phyloP scores from a whole-genome alignment of 2,888 invertebrate species.

The Drosophila anomalata region DNA sequence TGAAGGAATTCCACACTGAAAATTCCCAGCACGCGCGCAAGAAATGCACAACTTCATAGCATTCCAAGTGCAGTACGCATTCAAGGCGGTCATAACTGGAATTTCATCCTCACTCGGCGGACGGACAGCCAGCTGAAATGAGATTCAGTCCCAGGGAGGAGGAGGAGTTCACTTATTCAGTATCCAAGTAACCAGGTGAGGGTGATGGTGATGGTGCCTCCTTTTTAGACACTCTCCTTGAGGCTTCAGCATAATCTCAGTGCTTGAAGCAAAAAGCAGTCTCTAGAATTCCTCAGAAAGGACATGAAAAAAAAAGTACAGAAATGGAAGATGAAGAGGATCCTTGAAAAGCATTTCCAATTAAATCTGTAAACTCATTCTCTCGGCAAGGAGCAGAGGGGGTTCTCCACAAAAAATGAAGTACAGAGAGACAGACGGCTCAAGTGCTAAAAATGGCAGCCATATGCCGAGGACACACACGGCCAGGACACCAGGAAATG shows the following conservation, averaged over 20 bases:
- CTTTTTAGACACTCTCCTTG: conserved; percentile 4
- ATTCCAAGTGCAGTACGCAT: conserved; percentile 75
- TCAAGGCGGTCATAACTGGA: conserved; percentile 74
- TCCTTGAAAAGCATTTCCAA: conserved; percentile 38
- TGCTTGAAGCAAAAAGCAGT: conserved; percentile 7
- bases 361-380: conserved; percentile 35
- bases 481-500: conserved; percentile 38
- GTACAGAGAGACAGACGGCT: conserved; percentile 11
- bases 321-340: not conserved
- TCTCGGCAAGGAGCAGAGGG: not conserved
- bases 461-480: conserved; percentile 48
- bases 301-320: not conserved
- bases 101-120: conserved; percentile 54
- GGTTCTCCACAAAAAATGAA: conserved; percentile 2
- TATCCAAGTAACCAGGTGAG: conserved; percentile 12
- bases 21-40: conserved; percentile 76
- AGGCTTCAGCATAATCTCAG: conserved; percentile 9
- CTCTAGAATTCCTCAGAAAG: conserved; percentile 1
- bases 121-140: conserved; percentile 7
- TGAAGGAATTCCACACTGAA: conserved; percentile 75
- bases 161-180: conserved; percentile 10
- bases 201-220: conserved; percentile 1
- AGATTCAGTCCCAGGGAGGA: not conserved
- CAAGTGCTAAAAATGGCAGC: conserved; percentile 49
- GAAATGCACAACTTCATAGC: conserved; percentile 78